Base-by-base conservation (phyloP, 2,888 invertebrate species). In the Meteorus cinctellus region DNA sequence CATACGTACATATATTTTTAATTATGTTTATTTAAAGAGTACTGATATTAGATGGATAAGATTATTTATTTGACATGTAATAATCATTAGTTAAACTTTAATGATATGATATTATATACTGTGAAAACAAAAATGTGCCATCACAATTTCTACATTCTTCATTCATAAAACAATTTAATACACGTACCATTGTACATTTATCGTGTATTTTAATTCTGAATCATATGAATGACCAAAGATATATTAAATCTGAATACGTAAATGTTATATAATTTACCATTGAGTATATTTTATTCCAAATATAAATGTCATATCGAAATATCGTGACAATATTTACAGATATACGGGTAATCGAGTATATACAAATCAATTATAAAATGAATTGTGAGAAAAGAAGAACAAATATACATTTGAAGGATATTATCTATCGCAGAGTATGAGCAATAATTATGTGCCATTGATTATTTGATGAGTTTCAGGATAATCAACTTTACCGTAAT, bases 321-420 rank as follows among this genome's bases (percentile, higher is more conserved):
- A 48, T 10, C 76, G 75, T 77, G 72, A 74, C 48, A 69, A 41
- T 76, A 75, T 76, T 78, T 72, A 75, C 67, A 75, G 27, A 74
- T 68, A 66, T 63, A 79, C 70, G 76, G 63, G 65, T 76, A 73
- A 72, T 75, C 62, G 72, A 72, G 69, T 78, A 79, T 79, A 75
- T 78, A 81, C 78, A 79, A 78, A 77, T 75, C 77, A 73, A 78
- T 73, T 73, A 36, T 51, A 24, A 10, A 34, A 60, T 36, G 24
- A 36, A 65, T 48, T 72, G 48, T 31, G 41, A 45, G 34, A 48
- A 36, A 60, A n/a, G 36, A 60, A 27, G 27, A 60, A 62, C 45
- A 68, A 68, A 68, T 68, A 60, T 48, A 68, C 55, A 76, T 69
- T 68, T 59, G 16, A 73, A 60, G 19, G 60, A 51, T 65, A 31